Evolutionary conservation across 2,797 vertebrate genomes (phyloP).

Genomic region (Anolis apletophallus): DNA sequence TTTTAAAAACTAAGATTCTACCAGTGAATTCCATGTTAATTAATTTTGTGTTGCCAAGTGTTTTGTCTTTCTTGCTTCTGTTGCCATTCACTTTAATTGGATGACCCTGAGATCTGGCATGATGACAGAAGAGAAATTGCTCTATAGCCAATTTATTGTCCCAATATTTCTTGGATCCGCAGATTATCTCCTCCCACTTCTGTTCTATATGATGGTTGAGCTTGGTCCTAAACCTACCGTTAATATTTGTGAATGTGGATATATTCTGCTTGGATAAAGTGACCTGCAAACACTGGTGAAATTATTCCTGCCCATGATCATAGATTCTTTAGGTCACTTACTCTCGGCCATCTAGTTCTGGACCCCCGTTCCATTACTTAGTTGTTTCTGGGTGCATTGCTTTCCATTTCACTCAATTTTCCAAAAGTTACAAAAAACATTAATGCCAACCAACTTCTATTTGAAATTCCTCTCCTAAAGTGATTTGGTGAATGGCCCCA

Average conservation of each 20-base stretch:
- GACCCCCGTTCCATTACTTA: not conserved
- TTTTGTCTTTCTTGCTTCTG: not conserved
- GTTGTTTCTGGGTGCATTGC: not conserved
- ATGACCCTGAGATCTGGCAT: not conserved
- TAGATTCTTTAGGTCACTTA: not conserved
- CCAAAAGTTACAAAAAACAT: not conserved
- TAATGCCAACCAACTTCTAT: not conserved
- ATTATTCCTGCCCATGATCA: not conserved
- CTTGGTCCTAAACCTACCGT: not conserved
- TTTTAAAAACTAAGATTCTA: no score
- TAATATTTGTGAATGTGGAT: not conserved
- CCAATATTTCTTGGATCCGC: not conserved
- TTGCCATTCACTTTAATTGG: not conserved
- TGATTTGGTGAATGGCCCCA: not conserved
- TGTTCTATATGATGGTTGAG: not conserved
- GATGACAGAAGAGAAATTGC: not conserved
- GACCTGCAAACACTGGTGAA: not conserved
- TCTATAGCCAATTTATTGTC: not conserved
- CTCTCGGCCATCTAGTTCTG: not conserved
- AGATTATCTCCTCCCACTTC: not conserved
- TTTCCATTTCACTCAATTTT: not conserved
- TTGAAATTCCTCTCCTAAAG: slow-evolving; percentile 10
- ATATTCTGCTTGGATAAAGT: not conserved
- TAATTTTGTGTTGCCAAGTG: no score
- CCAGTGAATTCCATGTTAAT: no score